Base-by-base conservation (phyloP, 1,140 invertebrate genomes). In the Tribolium castaneum region DNA sequence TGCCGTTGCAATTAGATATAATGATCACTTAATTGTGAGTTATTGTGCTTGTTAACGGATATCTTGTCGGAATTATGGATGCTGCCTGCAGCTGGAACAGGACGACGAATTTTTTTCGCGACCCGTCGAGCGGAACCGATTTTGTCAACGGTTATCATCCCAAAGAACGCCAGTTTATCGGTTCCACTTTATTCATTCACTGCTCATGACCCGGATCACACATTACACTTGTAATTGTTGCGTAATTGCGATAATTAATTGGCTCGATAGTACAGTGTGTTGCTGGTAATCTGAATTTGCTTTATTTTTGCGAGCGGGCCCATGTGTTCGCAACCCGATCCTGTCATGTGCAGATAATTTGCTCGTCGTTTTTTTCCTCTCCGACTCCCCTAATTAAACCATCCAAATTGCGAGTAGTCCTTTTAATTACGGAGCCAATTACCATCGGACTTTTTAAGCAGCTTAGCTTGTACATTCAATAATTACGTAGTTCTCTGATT, bases 11-110 rank as follows among this genome's bases (percentile, higher is more conserved):
- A 85, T 85, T 85, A 85, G 82, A 84, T 84, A 85, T 85, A 85
- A 85, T 83, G 84, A 83, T 84, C 84, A 83, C 83, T 84, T 85
- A 83, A 85, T 85, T 85, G 84, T 85, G 80, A 85, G 80, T 85
- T 85, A 85, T 85, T 84, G 83, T 79, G 78, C 81, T 84, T 83
- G 83, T 84, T 85, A 84, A 82, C 75, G 80, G 80, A 82, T 80
- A 78, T 80, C 82, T 85, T 85, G 82, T 82, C 80, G 78, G 81
- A 85, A 85, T 85, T 83, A 85, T 82, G 81, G 80, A 84, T 78
- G 79, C 76, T 77, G 77, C 80, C 76, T 77, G 77, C 80, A 70
- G 77, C 77, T 70, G 59, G 52, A 74, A 72, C 34, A 75, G 59
- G 59, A 66, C 59, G 54, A 12, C n/a, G 30, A 66, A 13, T 25